A percentile compares a stretch with the other conserved stretches of the same genome.
phyloP scores from a whole-genome alignment of 2,888 invertebrate genomes.

The Ophioninae sp. region DNA sequence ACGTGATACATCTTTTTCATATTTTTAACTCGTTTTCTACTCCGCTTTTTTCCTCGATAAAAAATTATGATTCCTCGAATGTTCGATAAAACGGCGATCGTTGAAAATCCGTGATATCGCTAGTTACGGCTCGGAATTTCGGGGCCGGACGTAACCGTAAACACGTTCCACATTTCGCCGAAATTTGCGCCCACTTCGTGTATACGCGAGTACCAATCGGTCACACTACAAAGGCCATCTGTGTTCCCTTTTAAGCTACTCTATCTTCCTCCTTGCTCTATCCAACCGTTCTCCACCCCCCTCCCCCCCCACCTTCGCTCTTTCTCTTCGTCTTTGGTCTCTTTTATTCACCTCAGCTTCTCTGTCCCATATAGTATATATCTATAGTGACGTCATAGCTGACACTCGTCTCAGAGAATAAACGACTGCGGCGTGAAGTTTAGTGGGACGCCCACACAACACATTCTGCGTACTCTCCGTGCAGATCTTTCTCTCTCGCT shows the following conservation, averaged over 20 bases:
- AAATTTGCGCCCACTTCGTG: constrained; percentile 53
- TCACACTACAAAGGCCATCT: constrained; percentile 76
- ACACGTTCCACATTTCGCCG: constrained; percentile 52
- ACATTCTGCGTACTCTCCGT: constrained; percentile 30
- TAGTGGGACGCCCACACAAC: constrained; percentile 56
- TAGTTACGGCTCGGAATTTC: constrained; percentile 27
- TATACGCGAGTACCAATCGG: constrained; percentile 56
- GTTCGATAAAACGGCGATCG: neutral
- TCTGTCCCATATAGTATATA: constrained; percentile 43
- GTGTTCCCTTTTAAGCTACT: constrained; percentile 66
- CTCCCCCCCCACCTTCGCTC: constrained; percentile 5
- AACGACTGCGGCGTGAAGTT: constrained; percentile 54
- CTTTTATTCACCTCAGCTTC: constrained; percentile 53
- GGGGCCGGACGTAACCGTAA: constrained; percentile 20
- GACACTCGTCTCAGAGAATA: constrained; percentile 56
- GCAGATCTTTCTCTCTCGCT: constrained; percentile 8
- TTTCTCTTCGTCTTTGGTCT: constrained; percentile 52
- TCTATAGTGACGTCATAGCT: constrained; percentile 57
- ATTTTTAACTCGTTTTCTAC: too few species aligned
- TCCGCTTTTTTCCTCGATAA: neutral
- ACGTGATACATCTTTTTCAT: too few species aligned
- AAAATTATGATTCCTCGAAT: neutral
- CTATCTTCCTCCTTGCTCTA: constrained; percentile 16
- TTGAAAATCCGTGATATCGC: constrained; percentile 7
- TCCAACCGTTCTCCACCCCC: neutral